Evolutionary conservation across 1,140 invertebrate species (phyloP).

Genomic region (Drosophila dunni): DNA sequence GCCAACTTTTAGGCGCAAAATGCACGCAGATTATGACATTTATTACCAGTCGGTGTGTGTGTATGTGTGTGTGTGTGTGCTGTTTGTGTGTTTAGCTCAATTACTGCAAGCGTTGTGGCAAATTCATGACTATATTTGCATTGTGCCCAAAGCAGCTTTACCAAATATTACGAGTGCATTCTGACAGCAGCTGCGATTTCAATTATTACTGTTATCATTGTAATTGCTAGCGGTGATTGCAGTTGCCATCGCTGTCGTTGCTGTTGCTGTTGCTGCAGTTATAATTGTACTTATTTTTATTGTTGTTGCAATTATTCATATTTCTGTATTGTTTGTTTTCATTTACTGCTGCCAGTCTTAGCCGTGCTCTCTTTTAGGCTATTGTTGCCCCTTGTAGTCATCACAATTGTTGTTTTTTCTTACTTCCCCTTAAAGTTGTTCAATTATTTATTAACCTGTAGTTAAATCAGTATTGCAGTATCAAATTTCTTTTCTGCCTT

Average conservation of each 20-base stretch:
- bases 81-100: conserved; percentile 40
- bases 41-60: conserved; percentile 17
- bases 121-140: conserved; percentile 62
- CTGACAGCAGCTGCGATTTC: conserved; percentile 59
- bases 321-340: conserved; percentile 6
- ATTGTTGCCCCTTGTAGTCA: background rate
- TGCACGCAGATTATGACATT: conserved; percentile 67
- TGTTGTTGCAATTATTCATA: conserved; percentile 7
- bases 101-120: conserved; percentile 61
- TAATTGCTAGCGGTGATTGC: conserved; percentile 56
- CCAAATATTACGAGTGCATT: conserved; percentile 24
- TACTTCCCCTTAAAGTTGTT: background rate
- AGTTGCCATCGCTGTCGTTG: conserved; percentile 15
- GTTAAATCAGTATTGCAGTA: background rate
- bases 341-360: conserved; percentile 11
- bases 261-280: background rate
- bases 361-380: background rate
- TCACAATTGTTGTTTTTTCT: background rate
- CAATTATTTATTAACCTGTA: background rate
- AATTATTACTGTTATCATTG: conserved; percentile 72
- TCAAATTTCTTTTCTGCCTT: background rate
- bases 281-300: conserved; percentile 8
- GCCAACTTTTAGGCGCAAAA: conserved; percentile 72
- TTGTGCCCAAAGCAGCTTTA: conserved; percentile 35
- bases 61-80: conserved; percentile 19